Evolutionary conservation across 2,113 vertebrate species (phyloP), one percentile per base, ranked within the genome.

Genomic region (Albula goreensis): DNA sequence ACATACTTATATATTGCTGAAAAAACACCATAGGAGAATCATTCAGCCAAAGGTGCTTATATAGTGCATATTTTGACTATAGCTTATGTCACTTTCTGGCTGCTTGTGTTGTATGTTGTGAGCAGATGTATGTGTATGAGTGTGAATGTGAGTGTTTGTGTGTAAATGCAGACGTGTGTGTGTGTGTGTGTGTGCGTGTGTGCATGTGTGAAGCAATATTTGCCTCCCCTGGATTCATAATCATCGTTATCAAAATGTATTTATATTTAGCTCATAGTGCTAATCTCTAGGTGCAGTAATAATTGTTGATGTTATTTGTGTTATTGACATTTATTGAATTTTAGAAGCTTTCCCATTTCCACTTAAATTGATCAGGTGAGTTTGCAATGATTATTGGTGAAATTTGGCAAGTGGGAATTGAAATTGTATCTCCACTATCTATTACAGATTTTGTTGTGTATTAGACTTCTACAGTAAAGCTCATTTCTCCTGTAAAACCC

Each of bases 81-180:
- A n/a, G 3, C n/a, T 31, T 31, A 1, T 74, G 22, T 31, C n/a
- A 8, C 70, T 31, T 74, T 74, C 22, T 2, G 41, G 50, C 50
- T 78, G 85, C 90, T 78, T 85, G 41, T 88, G 31, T 88, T 31
- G 80, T 70, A 51, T 57, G 81, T 53, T 53, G 81, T 56, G 80
- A 2, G 63, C 3, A 7, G 5, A n/a, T 84, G 50, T 11, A 12
- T 41, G 63, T 83, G 83, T 74, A 57, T 70, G 57, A 66, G 82
- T 83, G 82, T 83, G 60, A 66, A 41, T 83, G 82, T 80, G 13
- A 66, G 74, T 83, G 80, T 52, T 0, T 86, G 77, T 74, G 22
- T 52, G 17, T 60, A 60, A 3, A 15, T 12, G 11, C 17, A 2
- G 12, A 0, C 10, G 12, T 66, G 19, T 22, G 17, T 22, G 60